Base-by-base conservation (phyloP, 2,888 invertebrate genomes). In the Standfussiana lucernea region DNA sequence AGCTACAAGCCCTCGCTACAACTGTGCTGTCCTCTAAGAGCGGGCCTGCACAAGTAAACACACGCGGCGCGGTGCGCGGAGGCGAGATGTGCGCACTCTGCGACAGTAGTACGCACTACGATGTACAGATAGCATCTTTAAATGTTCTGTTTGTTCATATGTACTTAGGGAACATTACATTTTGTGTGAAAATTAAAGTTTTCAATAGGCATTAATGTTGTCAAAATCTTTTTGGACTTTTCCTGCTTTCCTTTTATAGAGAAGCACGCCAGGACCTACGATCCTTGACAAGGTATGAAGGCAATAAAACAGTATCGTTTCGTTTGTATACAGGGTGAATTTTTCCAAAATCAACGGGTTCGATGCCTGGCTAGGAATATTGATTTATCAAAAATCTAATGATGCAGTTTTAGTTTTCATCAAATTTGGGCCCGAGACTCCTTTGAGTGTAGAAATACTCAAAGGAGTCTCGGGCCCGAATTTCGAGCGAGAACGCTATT, bases 101-200 rank as follows among this genome's bases (percentile, higher is more conserved):
- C 15, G 70, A 13, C 24, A 77, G 32, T 79, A 68, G 67, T 79
- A 79, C 62, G 35, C 37, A 21, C 47, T 40, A 50, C 18, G 32
- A 24, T 47, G 7, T 28, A 68, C 40, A 79, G 79, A 79, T 79
- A 79, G 72, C 79, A 56, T 37, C 15, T 11, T 15, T n/a, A n/a
- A n/a, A 47, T 47, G 45, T 47, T 61, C 32, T 28, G 59, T 77
- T 65, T n/a, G 37, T 21, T 69, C 59, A 32, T 21, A n/a, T n/a
- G n/a, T n/a, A 32, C 32, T 3, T 18, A 59, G 15, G 53, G 53
- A 53, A n/a, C n/a, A n/a, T 53, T 13, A n/a, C n/a, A 53, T n/a
- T 11, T 53, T 28, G 53, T 13, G 13, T n/a, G 53, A 28, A 15
- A 53, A 53, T n/a, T 5, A n/a, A 56, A 6, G 15, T 56, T 56